phyloP scores from a whole-genome alignment of 2,797 vertebrate genomes.

The Protosalanx chinensis region DNA sequence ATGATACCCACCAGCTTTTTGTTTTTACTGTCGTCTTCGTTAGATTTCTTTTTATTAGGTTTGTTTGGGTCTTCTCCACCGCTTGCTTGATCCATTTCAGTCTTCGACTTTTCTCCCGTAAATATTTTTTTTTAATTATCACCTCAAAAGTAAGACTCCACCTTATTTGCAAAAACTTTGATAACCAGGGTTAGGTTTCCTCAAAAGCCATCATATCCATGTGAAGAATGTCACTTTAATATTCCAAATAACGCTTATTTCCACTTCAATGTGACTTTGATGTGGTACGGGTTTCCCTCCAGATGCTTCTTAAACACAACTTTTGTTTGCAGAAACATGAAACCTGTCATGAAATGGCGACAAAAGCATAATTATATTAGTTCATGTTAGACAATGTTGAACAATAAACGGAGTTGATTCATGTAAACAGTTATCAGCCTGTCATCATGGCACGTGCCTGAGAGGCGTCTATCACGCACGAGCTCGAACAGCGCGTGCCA shows the following conservation, averaged over 20 bases:
- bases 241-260: conserved; percentile 19
- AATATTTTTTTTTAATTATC: too few species aligned
- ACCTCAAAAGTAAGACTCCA: conserved; percentile 48
- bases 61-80: conserved; percentile 78
- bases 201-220: conserved; percentile 65
- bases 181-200: conserved; percentile 51
- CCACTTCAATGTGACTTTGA: conserved; percentile 10
- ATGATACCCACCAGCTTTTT: conserved; percentile 78
- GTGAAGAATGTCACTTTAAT: conserved; percentile 2
- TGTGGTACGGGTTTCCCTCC: conserved; percentile 60
- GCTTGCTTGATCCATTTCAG: conserved; percentile 76
- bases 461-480: background rate
- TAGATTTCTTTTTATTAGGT: conserved; percentile 75
- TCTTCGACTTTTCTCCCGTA: conserved; percentile 25
- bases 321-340: conserved; percentile 24
- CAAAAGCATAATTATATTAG: conserved; percentile 4
- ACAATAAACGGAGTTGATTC: conserved; percentile 1
- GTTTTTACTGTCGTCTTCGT: conserved; percentile 79
- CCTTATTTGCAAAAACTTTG: conserved; percentile 16
- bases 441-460: conserved; percentile 42
- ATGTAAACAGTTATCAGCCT: background rate
- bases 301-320: conserved; percentile 30
- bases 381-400: background rate
- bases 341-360: conserved; percentile 9
- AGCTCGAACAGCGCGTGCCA: background rate